phyloP scores from a whole-genome alignment of 2,797 vertebrate genomes.

The Ataeniobius toweri region DNA sequence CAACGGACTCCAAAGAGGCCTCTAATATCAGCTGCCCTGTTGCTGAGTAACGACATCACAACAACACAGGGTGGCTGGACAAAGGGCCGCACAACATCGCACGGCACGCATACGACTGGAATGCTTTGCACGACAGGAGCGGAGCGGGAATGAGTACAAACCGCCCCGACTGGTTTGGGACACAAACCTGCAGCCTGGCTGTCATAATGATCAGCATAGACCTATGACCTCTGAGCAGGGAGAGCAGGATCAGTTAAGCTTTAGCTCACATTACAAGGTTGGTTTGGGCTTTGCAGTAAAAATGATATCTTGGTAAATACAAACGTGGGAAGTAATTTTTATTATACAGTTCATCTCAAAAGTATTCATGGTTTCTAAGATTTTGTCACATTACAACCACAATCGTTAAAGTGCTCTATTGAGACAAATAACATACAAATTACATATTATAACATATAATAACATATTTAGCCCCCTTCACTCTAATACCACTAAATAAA shows the following conservation, averaged over 20 bases:
- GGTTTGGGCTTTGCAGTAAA: too few species aligned
- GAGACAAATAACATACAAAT: too few species aligned
- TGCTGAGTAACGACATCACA: slow-evolving; percentile 21
- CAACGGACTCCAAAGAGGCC: slow-evolving; percentile 43
- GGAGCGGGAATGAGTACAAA: slow-evolving; percentile 43
- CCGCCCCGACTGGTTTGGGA: slow-evolving; percentile 54
- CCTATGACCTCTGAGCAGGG: neutral
- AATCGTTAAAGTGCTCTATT: too few species aligned
- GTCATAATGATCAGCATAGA: neutral
- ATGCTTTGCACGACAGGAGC: slow-evolving; percentile 11
- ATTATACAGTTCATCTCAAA: too few species aligned
- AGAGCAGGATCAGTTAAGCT: neutral
- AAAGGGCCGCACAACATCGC: slow-evolving; percentile 17
- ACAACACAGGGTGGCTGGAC: neutral
- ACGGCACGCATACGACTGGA: slow-evolving; percentile 19
- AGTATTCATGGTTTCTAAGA: too few species aligned
- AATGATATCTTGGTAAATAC: too few species aligned
- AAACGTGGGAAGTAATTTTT: too few species aligned
- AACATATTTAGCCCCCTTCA: neutral
- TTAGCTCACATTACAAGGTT: neutral
- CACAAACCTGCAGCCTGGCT: slow-evolving; percentile 7
- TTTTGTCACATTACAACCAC: neutral
- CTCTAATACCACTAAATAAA: neutral
- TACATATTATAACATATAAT: neutral
- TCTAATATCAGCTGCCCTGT: slow-evolving; percentile 33